A percentile compares a stretch with the other conserved stretches of the same genome.
phyloP scores from a whole-genome alignment of 2,888 invertebrate genomes.

The Oligia fasciuncula region DNA sequence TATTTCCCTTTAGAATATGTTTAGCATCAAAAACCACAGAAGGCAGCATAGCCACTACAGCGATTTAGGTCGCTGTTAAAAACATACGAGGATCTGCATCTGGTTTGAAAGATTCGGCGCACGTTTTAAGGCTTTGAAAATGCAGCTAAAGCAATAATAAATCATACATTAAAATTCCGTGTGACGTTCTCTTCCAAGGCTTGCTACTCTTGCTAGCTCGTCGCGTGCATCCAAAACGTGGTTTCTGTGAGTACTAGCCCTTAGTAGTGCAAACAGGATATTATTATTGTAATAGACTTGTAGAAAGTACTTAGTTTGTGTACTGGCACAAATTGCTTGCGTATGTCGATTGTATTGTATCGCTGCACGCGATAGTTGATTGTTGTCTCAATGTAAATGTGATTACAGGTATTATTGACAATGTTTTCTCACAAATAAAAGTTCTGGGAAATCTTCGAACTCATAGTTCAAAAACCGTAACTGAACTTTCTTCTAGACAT shows the following conservation, averaged over 20 bases:
- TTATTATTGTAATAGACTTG: constrained; percentile 45
- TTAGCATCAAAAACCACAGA: not conserved
- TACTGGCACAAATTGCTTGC: constrained; percentile 45
- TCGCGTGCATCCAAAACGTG: constrained; percentile 18
- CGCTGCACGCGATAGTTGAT: constrained; percentile 51
- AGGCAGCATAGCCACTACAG: not conserved
- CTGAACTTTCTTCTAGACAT: not conserved
- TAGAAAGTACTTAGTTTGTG: constrained; percentile 52
- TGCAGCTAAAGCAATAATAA: constrained; percentile 1
- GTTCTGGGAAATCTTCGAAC: not conserved
- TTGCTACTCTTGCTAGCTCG: not conserved
- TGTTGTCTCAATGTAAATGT: constrained; percentile 16
- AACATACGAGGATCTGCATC: constrained; percentile 1
- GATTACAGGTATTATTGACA: constrained; percentile 16
- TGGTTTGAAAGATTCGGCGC: constrained; percentile 14
- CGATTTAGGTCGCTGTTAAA: not conserved
- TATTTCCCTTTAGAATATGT: constrained; percentile 1
- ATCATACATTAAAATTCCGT: constrained; percentile 10
- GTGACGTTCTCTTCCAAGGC: not conserved
- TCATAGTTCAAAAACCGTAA: not conserved
- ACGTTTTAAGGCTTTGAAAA: constrained; percentile 21
- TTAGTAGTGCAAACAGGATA: constrained; percentile 46
- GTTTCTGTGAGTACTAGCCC: constrained; percentile 5
- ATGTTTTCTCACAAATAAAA: not conserved
- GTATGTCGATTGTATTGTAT: constrained; percentile 41